Evolutionary conservation across 2,113 vertebrate species (phyloP), one percentile per base, ranked within the genome.

Genomic region (Bos javanicus): DNA sequence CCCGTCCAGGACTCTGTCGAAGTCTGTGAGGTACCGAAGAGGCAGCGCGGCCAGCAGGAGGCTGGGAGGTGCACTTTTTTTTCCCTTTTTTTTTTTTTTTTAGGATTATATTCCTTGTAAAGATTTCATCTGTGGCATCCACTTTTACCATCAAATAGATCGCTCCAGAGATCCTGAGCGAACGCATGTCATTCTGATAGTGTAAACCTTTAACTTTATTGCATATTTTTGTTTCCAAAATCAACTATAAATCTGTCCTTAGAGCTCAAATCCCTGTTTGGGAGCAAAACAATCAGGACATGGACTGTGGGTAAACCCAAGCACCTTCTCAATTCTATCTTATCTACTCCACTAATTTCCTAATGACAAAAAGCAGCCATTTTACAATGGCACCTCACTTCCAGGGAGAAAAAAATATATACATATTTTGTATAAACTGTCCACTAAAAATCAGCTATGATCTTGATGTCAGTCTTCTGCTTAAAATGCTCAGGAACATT

Each of bases 1-100:
- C 99, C 98, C 91, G 99, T 99, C 99, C 99, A 99, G 99, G 99
- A 98, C 99, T 99, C 99, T 99, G 98, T 99, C 99, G 99, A 99
- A 99, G 99, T 98, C 99, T 99, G 98, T 93, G 98, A 99, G 99
- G 99, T 98, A 99, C 98, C 99, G 98, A 99, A 98, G 99, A 98
- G 98, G 99, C 99, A 99, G 98, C 59, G 56, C 98, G 99, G 99
- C 98, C 98, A 98, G 98, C 98, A 97, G 98, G 99, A 99, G 98
- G 98, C 98, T 98, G 98, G 98, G 98, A 98, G 98, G 98, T 94
- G 98, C 95, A 97, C 93, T 94, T 95, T 92, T 95, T 48, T 87
- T 87, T 56, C 3, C 1, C 15, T 92, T 92, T 95, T 93, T 57
- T 59, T 90, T 97, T 59, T 90, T 96, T 97, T 97, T 97, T 95